Percentiles rank a stretch among this genome's conserved stretches.
phyloP scores from a whole-genome alignment of 2,888 invertebrate genomes.

The Epinotia ramella region DNA sequence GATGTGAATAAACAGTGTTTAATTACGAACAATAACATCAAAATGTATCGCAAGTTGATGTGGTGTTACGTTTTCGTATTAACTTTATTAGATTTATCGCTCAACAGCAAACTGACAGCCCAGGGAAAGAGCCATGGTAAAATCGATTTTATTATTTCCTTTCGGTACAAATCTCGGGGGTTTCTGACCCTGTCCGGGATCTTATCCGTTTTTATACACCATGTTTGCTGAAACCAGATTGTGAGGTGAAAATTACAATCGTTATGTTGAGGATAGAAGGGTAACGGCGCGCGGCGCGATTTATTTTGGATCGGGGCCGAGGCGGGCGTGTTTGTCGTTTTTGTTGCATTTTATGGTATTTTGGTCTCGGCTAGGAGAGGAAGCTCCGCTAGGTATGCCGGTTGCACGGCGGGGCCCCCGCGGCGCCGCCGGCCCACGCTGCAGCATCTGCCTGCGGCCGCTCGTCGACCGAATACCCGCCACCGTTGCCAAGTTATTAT shows the following conservation, averaged over 20 bases:
- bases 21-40: conserved; percentile 60
- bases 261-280: conserved; percentile 43
- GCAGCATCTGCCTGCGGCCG: background rate
- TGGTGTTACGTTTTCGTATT: conserved; percentile 88
- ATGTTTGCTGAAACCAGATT: background rate
- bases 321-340: conserved; percentile 63
- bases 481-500: background rate
- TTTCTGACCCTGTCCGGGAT: conserved; percentile 9
- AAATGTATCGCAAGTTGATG: conserved; percentile 85
- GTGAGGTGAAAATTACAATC: conserved; percentile 13
- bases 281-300: conserved; percentile 49
- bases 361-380: conserved; percentile 50
- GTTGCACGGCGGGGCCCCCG: background rate
- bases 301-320: conserved; percentile 74
- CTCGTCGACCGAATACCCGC: background rate
- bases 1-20: conserved; percentile 73
- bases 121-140: conserved; percentile 91
- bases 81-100: conserved; percentile 88
- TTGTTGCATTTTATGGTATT: conserved; percentile 61
- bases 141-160: conserved; percentile 68
- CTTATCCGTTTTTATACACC: background rate
- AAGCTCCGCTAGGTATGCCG: conserved; percentile 3
- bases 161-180: conserved; percentile 23
- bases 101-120: conserved; percentile 88
- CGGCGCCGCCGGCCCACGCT: background rate